Evolutionary conservation across 2,888 invertebrate genomes (phyloP).

Genomic region (Sesia bembeciformis): DNA sequence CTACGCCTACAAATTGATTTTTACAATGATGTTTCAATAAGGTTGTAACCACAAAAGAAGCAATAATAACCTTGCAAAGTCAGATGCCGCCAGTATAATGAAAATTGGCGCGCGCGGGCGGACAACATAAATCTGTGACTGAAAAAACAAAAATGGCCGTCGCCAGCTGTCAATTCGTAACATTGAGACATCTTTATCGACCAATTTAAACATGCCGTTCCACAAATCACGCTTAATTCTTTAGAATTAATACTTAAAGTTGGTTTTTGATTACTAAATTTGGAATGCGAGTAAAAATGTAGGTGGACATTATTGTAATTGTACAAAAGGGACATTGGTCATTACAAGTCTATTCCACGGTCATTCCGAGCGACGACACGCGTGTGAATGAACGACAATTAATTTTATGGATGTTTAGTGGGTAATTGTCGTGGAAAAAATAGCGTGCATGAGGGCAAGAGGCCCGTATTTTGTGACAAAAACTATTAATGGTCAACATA

Average conservation of each 20-base stretch:
- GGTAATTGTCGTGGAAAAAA: constrained; percentile 63
- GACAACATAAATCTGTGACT: constrained; percentile 37
- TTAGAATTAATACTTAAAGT: constrained; percentile 9
- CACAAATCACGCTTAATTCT: not conserved
- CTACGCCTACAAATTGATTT: too few species aligned
- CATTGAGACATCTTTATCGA: constrained; percentile 46
- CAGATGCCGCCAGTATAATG: constrained; percentile 4
- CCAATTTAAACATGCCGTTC: constrained; percentile 13
- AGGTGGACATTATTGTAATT: constrained; percentile 10
- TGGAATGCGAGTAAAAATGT: not conserved
- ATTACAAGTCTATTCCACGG: constrained; percentile 8
- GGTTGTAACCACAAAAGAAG: constrained; percentile 16
- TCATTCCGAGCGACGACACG: constrained; percentile 23
- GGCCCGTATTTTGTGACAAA: constrained; percentile 1
- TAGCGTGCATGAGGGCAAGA: constrained; percentile 38
- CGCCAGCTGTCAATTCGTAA: constrained; percentile 58
- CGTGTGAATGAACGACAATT: constrained; percentile 61
- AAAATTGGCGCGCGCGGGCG: constrained; percentile 23
- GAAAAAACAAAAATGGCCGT: constrained; percentile 40
- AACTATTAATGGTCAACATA: not conserved
- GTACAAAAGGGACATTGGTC: constrained; percentile 23
- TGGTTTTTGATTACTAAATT: constrained; percentile 8
- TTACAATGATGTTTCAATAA: not conserved
- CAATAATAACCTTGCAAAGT: constrained; percentile 30
- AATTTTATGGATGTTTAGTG: constrained; percentile 56